Evolutionary conservation across 1,140 invertebrate species (phyloP), one percentile per base, ranked within the genome.

Genomic region (Polyergus mexicanus): DNA sequence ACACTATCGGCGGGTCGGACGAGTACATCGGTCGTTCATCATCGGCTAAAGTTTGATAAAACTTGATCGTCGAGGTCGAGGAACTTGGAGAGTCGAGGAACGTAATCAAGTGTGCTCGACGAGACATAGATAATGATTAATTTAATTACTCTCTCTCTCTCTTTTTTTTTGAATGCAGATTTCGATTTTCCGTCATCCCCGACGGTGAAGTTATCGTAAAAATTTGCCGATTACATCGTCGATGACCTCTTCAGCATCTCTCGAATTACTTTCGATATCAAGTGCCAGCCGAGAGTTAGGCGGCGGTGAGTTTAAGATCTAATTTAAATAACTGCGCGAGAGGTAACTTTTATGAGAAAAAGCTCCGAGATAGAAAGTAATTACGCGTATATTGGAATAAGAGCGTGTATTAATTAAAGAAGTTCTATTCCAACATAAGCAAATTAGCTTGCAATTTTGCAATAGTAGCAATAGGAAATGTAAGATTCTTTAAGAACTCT

Each of bases 101-200:
- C 86, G 89, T 93, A 94, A 94, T 93, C 89, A 93, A 92, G 89
- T 91, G 90, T 92, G 38, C 88, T 63, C 84, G 83, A 87, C 71
- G 88, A 92, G 91, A 93, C 47, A 6, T 93, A 92, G 92, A 92
- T 85, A 77, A 85, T 92, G 90, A 93, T 93, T 92, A 92, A 92
- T 86, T 92, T 93, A 93, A 94, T 93, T 92, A 92, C 13, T 54
- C 44, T 56, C 25, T 25, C 41, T 32, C n/a, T 51, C 4, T 78
- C 3, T 66, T 7, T 54, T 32, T 6, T 38, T 3, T 25, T 68
- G 1, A 28, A 72, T 16, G 41, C n/a, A 41, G 25, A 83, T 83
- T 83, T 47, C 56, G 25, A 32, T 74, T 32, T 38, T 5, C n/a
- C 22, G 13, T 41, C 22, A 22, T 25, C 8, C 8, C 7, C 22